Base-by-base conservation (phyloP, 2,113 vertebrate species). In the Engystomops pustulosus region DNA sequence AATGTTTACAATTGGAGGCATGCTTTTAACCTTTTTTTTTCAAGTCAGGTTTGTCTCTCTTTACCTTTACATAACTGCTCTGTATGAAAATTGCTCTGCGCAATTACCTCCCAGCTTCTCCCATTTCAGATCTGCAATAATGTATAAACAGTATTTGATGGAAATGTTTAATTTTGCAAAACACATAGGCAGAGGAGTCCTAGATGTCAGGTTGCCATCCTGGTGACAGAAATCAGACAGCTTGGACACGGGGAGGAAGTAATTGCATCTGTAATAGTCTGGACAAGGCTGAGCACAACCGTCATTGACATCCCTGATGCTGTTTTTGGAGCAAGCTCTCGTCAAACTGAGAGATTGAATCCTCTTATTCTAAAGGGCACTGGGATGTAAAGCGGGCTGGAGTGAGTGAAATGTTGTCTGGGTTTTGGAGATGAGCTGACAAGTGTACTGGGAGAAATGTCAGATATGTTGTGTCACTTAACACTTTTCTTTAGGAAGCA, bases 261-360 rank as follows among this genome's bases (percentile, higher is more conserved):
- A 82, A 78, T 87, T 74, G 70, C 68, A 41, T 62, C 81, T 80
- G 74, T 86, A 76, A 85, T 85, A 47, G 62, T 47, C 67, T 85
- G 80, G 76, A 15, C 68, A n/a, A 10, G 6, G 74, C 49, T 62
- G 0, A 18, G 55, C 20, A 20, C 79, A 27, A 76, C 81, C 87
- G 87, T 83, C 83, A 89, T 77, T 87, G 87, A 89, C 80, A 87
- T 2, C 87, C 1, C 5, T 86, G 11, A 67, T 83, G 60, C 72
- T 77, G 72, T 77, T 58, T 17, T 68, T 85, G 44, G 17, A 65
- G 70, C 68, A 72, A 75, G 53, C 2, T 36, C 4, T 0, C 58
- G n/a, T 0, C 0, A 83, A 78, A 20, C 60, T 78, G 41, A 25
- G 72, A 77, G 82, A 68, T 55, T 78, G 72, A 77, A 84, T 68